Evolutionary conservation across 2,797 vertebrate species (phyloP), one percentile per base, ranked within the genome.

Genomic region (Todus mexicanus): DNA sequence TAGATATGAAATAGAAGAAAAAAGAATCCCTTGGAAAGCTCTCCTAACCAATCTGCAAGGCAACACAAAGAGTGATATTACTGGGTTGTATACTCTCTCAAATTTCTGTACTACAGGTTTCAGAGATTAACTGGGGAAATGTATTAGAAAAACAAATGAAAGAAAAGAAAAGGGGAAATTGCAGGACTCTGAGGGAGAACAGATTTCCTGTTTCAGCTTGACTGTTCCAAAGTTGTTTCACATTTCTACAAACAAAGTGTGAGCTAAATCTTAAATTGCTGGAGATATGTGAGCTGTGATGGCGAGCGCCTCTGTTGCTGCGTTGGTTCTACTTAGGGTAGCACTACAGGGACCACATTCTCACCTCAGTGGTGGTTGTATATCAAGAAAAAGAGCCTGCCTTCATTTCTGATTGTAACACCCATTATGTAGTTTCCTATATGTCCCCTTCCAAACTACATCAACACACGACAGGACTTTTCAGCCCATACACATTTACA

Each of bases 141-240:
- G 12, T 48, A 42, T 26, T 45, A 51, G 38, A 38, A 82, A 94
- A 95, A 76, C 22, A 89, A 86, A 89, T 22, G 57, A 79, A 80
- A 45, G 37, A 79, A 82, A 86, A 88, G 27, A 78, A 71, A 76
- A 78, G 14, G 31, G 35, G 59, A 74, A 68, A 72, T 45, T 79
- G 35, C 25, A 87, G 54, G 81, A 73, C 68, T 71, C 59, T 15
- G n/a, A 76, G 65, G 68, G 73, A 87, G 54, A 89, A 84, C 17
- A 75, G 42, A 84, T 72, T 93, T 89, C 64, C 53, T 70, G n/a
- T 78, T 96, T 90, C 27, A 75, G 47, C 19, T 65, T 72, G 57
- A 64, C 40, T 77, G 50, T 68, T 94, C 54, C 86, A n/a, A 94
- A 90, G 9, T 47, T 4, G 6, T 64, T 70, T 71, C 63, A 12